Conservation (phyloP, 2,113 vertebrate genomes). For the Melanostigma gelatinosum region DNA sequence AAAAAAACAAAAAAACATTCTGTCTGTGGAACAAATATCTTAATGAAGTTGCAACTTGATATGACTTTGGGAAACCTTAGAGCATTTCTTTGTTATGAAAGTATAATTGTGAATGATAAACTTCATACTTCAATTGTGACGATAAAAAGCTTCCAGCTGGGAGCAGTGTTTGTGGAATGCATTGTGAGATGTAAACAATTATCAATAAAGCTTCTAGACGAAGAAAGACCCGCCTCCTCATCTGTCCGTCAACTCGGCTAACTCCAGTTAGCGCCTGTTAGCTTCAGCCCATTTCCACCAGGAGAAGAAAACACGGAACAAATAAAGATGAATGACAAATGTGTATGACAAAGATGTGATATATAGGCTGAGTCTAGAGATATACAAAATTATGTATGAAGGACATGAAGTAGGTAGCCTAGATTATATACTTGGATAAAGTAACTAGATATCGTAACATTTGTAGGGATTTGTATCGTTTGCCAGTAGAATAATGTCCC, state of each 20-base stretch:
- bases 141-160: slow-evolving; percentile 85
- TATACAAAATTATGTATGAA: no score
- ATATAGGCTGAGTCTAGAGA: background rate
- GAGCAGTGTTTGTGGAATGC: slow-evolving; percentile 96
- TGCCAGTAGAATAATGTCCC: no score
- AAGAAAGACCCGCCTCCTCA: slow-evolving; percentile 54
- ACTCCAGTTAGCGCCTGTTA: background rate
- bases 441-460: no score
- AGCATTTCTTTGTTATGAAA: slow-evolving; percentile 90
- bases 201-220: slow-evolving; percentile 99
- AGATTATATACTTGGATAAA: no score
- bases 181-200: slow-evolving; percentile 95
- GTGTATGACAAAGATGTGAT: background rate
- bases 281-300: background rate
- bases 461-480: no score
- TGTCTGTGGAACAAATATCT: slow-evolving; percentile 88
- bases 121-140: slow-evolving; percentile 89
- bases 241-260: background rate
- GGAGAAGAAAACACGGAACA: background rate
- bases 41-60: slow-evolving; percentile 86
- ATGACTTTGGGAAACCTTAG: slow-evolving; percentile 85
- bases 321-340: background rate
- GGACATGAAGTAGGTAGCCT: no score
- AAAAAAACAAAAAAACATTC: slow-evolving; percentile 53
- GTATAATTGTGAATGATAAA: slow-evolving; percentile 87